Evolutionary conservation across 2,888 invertebrate genomes (phyloP).

Genomic region (Acronicta leporina): DNA sequence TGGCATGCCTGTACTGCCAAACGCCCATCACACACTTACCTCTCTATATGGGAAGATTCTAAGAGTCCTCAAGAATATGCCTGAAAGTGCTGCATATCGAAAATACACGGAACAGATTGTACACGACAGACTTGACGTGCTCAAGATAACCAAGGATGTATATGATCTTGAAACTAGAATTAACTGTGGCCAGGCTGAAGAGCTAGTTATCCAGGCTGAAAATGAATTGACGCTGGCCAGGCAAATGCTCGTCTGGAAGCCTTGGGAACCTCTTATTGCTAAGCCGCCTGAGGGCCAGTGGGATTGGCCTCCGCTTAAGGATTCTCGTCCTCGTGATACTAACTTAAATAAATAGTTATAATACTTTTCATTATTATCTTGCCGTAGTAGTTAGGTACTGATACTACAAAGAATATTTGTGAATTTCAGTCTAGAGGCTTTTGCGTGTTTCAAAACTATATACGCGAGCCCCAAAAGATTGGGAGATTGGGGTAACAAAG

Average conservation of each 20-base stretch:
- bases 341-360: background rate
- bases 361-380: background rate
- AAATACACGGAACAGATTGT: slow-evolving; percentile 95
- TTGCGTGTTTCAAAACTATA: no score
- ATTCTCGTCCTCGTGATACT: background rate
- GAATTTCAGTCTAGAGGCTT: no score
- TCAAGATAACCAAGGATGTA: slow-evolving; percentile 90
- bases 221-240: slow-evolving; percentile 96
- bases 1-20: slow-evolving; percentile 93
- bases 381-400: no score
- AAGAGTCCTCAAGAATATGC: slow-evolving; percentile 94
- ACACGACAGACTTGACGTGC: slow-evolving; percentile 91
- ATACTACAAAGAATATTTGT: no score
- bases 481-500: no score
- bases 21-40: slow-evolving; percentile 94
- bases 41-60: slow-evolving; percentile 96
- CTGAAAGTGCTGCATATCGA: slow-evolving; percentile 94
- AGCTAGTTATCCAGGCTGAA: slow-evolving; percentile 98
- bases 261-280: slow-evolving; percentile 96
- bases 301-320: slow-evolving; percentile 95
- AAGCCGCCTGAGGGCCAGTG: slow-evolving; percentile 96
- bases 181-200: slow-evolving; percentile 96
- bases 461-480: no score
- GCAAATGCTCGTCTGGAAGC: slow-evolving; percentile 96
- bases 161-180: slow-evolving; percentile 94